Base-by-base conservation (phyloP, 2,888 invertebrate genomes). In the Germaria angustata region DNA sequence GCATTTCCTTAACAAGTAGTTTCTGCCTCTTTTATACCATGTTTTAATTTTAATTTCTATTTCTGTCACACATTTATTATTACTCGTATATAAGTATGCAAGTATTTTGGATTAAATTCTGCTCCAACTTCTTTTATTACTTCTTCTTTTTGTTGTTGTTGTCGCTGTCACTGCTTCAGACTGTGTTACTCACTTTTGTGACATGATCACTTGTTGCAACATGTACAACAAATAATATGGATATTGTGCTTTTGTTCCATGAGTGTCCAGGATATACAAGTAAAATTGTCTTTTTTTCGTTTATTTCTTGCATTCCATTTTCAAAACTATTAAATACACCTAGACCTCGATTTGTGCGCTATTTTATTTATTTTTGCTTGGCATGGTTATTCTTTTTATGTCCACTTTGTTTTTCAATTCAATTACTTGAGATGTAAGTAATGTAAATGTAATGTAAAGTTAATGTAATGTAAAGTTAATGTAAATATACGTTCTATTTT, bases 1-100 rank as follows among this genome's bases (percentile, higher is more conserved):
- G 28, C 9, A 69, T 68, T 61, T 65, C 68, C 75, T 63, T 69
- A 80, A 80, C 80, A 80, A 80, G 68, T 80, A 32, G 68, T 68
- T 65, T 69, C n/a, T 59, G 46, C 11, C 9, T 57, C 46, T 34
- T 71, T 57, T 34, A 28, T 8, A 39, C 5, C 51, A 32, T 55
- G 32, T 65, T 28, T 66, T 72, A 59, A 57, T 34, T 63, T 63
- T 61, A 75, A 65, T 80, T 75, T 80, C 68, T 69, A 80, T 80
- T 75, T 80, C 46, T 55, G 75, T 80, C 53, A n/a, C 49, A 57
- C 34, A 28, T 59, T 68, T 34, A 7, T 68, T 41, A 4, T 44
- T 41, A 15, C 39, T 63, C 39, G n/a, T 55, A 41, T 44, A 32
- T 51, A n/a, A n/a, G n/a, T n/a, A n/a, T n/a, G n/a, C n/a, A n/a